phyloP scores from a whole-genome alignment of 2,113 vertebrate genomes.

The Oxyura jamaicensis region DNA sequence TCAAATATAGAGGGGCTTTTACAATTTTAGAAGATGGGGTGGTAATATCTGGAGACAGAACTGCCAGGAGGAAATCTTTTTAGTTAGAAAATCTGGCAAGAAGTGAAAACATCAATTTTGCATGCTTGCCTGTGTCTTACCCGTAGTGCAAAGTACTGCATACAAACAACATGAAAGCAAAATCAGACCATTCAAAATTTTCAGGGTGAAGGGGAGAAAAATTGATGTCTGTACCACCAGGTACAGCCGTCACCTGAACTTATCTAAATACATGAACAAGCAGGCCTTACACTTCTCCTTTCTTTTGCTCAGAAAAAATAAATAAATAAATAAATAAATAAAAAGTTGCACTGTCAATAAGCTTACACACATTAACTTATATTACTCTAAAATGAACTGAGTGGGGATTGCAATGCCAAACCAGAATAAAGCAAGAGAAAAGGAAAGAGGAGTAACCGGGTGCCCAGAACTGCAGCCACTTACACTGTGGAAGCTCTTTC shows the following conservation, averaged over 20 bases:
- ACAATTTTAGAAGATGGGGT: conserved; percentile 2
- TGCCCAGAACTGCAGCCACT: background rate
- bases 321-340: conserved; percentile 28
- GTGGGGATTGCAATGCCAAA: background rate
- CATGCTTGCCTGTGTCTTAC: background rate
- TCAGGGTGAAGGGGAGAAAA: background rate
- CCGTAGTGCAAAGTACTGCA: background rate
- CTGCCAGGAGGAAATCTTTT: conserved; percentile 14
- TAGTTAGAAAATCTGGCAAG: background rate
- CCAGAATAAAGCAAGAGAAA: background rate
- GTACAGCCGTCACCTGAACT: background rate
- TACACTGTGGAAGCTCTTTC: background rate
- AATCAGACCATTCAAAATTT: background rate
- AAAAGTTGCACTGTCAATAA: background rate
- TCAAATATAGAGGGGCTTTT: conserved; percentile 13
- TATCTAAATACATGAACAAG: rapidly evolving
- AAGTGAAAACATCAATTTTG: conserved; percentile 11
- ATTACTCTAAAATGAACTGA: background rate
- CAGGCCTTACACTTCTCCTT: background rate
- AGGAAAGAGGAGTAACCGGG: background rate
- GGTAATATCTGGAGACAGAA: background rate
- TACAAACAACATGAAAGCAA: background rate
- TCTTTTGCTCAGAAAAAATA: background rate
- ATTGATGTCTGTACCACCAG: background rate
- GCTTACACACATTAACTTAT: background rate